Evolutionary conservation across 2,888 invertebrate genomes (phyloP).

Genomic region (Meteorus colon): DNA sequence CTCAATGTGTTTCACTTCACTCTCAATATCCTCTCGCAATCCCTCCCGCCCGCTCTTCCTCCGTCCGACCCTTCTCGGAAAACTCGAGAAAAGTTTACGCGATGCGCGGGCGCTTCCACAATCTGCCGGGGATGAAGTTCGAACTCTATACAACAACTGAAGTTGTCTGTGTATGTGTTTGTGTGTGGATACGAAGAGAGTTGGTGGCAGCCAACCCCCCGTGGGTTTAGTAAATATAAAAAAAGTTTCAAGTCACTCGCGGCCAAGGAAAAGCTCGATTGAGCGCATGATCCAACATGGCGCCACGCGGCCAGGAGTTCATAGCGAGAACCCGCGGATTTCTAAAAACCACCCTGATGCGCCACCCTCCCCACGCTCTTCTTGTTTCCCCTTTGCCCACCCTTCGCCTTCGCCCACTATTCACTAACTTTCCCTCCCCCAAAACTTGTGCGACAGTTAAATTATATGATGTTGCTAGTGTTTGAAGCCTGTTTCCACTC

Average conservation of each 20-base stretch:
- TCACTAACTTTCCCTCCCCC: constrained; percentile 20
- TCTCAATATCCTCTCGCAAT: constrained; percentile 24
- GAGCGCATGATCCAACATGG: constrained; percentile 67
- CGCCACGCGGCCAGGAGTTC: constrained; percentile 50
- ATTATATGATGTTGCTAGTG: constrained; percentile 36
- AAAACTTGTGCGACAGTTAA: constrained; percentile 39
- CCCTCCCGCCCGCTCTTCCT: constrained; percentile 7
- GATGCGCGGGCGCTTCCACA: constrained; percentile 41
- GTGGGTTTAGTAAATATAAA: constrained; percentile 25
- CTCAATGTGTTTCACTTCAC: constrained; percentile 24
- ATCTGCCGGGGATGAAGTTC: constrained; percentile 25
- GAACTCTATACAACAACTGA: background rate
- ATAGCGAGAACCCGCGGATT: constrained; percentile 23
- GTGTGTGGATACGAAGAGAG: background rate
- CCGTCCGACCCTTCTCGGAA: constrained; percentile 41
- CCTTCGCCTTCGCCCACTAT: background rate
- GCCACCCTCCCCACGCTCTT: background rate
- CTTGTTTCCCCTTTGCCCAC: background rate
- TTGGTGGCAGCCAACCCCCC: constrained; percentile 16
- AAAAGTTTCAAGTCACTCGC: constrained; percentile 39
- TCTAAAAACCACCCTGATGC: background rate
- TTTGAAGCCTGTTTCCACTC: constrained; percentile 37
- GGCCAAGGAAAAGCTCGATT: constrained; percentile 41
- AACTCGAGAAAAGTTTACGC: constrained; percentile 55
- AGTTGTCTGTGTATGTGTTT: constrained; percentile 3